Percentiles rank a stretch among this genome's conserved stretches.
phyloP scores from a whole-genome alignment of 1,140 invertebrate genomes.

The Drosophila melanica region DNA sequence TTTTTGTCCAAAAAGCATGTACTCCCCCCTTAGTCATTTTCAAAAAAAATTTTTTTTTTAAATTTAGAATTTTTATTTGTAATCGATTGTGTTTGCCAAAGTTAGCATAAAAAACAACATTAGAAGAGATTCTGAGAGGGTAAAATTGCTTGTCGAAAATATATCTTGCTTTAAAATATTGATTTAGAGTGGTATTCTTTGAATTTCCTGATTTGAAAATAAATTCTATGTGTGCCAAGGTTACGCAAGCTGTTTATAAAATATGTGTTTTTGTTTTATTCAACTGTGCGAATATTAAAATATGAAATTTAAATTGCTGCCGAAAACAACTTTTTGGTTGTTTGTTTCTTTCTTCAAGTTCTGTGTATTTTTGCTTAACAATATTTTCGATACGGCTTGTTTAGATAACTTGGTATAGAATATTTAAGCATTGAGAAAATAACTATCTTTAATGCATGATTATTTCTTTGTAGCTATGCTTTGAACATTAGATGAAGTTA shows the following conservation, averaged over 20 bases:
- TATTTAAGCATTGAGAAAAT: not conserved
- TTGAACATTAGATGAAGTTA: slow-evolving; percentile 7
- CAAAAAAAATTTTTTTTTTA: too few relatives aligned
- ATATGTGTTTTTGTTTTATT: not conserved
- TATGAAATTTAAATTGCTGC: not conserved
- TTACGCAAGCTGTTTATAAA: not conserved
- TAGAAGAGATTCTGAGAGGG: too few relatives aligned
- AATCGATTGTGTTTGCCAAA: too few relatives aligned
- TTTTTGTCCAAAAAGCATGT: too few relatives aligned
- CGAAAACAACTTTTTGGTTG: not conserved
- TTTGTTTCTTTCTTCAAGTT: not conserved
- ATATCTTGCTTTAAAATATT: slow-evolving; percentile 4
- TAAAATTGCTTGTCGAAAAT: too few relatives aligned
- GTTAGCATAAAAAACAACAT: too few relatives aligned
- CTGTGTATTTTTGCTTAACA: not conserved
- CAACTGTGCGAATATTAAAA: slow-evolving; percentile 9
- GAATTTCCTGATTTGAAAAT: slow-evolving; percentile 13
- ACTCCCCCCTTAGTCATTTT: too few relatives aligned
- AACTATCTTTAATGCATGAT: too few relatives aligned
- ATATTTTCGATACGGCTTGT: not conserved
- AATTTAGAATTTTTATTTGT: too few relatives aligned
- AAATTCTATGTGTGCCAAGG: slow-evolving; percentile 26
- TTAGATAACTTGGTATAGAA: not conserved
- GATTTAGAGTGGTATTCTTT: not conserved
- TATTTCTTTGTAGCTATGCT: not conserved